Conservation (phyloP, 2,888 invertebrate species). For the Ochropacha duplaris region DNA sequence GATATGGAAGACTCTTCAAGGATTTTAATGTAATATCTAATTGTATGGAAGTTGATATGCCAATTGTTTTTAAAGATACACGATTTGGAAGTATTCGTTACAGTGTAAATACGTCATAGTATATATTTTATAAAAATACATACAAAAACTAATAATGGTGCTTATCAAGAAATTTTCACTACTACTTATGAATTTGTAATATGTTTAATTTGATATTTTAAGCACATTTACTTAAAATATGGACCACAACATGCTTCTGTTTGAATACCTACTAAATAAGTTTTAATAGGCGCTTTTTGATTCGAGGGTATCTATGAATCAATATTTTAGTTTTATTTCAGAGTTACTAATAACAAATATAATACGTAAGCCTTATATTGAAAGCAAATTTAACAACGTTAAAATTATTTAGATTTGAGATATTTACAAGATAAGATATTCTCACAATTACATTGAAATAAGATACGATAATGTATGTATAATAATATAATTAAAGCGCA, state of each 20-base stretch:
- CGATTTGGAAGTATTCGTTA: constrained; percentile 73
- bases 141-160: constrained; percentile 71
- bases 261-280: constrained; percentile 13
- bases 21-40: constrained; percentile 66
- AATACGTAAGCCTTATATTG: constrained; percentile 70
- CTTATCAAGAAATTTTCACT: constrained; percentile 61
- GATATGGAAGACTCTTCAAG: constrained; percentile 82
- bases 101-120: constrained; percentile 74
- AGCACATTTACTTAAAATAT: constrained; percentile 25
- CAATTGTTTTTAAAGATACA: constrained; percentile 72
- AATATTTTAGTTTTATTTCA: constrained; percentile 46
- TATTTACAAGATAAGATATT: constrained; percentile 66
- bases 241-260: constrained; percentile 29
- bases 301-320: constrained; percentile 24
- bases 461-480: constrained; percentile 54
- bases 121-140: constrained; percentile 82
- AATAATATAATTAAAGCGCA: constrained; percentile 76
- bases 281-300: constrained; percentile 24
- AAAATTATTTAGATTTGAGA: constrained; percentile 64
- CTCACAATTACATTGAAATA: constrained; percentile 64
- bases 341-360: constrained; percentile 62
- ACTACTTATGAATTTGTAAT: constrained; percentile 66
- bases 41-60: constrained; percentile 82
- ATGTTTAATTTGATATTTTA: constrained; percentile 79
- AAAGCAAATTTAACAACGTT: constrained; percentile 78